Conservation (phyloP, 2,888 invertebrate genomes). For the Galeopsomyia nigrocyanea region DNA sequence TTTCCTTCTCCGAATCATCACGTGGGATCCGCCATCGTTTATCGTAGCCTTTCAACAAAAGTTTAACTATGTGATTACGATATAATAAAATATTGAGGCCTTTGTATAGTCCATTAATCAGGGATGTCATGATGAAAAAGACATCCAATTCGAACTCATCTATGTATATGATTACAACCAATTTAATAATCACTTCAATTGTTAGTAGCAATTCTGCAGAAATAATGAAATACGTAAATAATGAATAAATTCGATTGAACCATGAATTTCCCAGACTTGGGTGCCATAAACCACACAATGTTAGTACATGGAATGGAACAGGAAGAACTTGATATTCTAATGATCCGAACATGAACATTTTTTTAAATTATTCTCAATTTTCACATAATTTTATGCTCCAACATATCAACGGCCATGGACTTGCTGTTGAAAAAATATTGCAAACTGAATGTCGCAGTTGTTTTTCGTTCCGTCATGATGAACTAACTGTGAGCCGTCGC, state of each 20-base stretch:
- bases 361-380: not conserved
- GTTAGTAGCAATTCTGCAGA: slow-evolving; percentile 7
- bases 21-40: slow-evolving; percentile 29
- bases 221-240: slow-evolving; percentile 17
- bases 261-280: not conserved
- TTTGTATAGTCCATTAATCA: slow-evolving; percentile 33
- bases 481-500: too few species aligned
- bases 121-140: slow-evolving; percentile 24
- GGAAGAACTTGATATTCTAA: slow-evolving; percentile 35
- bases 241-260: slow-evolving; percentile 16
- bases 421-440: not conserved
- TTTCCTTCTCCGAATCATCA: slow-evolving; percentile 25
- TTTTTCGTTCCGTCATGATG: too few species aligned
- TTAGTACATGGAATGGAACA: slow-evolving; percentile 28
- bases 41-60: slow-evolving; percentile 17
- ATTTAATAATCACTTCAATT: slow-evolving; percentile 9
- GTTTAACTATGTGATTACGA: slow-evolving; percentile 5
- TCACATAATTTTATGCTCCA: not conserved
- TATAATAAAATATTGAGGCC: slow-evolving; percentile 9
- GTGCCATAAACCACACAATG: slow-evolving; percentile 28
- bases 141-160: slow-evolving; percentile 26
- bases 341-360: slow-evolving; percentile 20
- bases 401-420: not conserved
- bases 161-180: slow-evolving; percentile 5
- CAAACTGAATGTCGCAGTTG: slow-evolving; percentile 2